Evolutionary conservation across 2,113 vertebrate species (phyloP), one percentile per base, ranked within the genome.

Genomic region (Ochotona princeps): DNA sequence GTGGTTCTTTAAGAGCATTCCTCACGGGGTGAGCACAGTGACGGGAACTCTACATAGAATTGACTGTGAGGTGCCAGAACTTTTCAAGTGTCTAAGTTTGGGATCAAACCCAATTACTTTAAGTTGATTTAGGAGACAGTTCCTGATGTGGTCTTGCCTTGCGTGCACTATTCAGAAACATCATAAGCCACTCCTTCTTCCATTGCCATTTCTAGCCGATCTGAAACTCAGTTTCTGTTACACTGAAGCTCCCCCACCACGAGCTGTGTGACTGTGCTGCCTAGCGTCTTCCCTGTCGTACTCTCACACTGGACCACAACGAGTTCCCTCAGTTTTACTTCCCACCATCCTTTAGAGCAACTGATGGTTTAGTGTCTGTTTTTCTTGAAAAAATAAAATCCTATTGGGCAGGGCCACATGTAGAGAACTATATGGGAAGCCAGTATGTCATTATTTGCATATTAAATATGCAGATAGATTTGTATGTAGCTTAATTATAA

Each of bases 401-500:
- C 63, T 60, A 11, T 51, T 32, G 38, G 49, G 72, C 65, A 38
- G 80, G 49, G 49, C 54, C 51, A 32, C 60, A 3, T 47, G 44
- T 30, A 23, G 47, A 49, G 35, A 87, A 89, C 51, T 70, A 47
- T 70, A 35, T n/a, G 63, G 44, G 20, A 74, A 75, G 38, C 13
- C 23, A 73, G 30, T 49, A 60, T 89, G 30, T 66, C 47, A 80
- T 17, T n/a, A 21, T 67, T 84, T 60, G 60, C 91, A 15, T 76
- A 47, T 84, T 94, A 74, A 83, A 78, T 28, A 28, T 83, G n/a
- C 79, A 26, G 87, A 28, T 47, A 2, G 44, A 35, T 67, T 80
- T 92, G 25, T 63, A 28, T 67, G 51, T 49, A 84, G n/a, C 66
- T 87, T 44, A 81, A 74, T 81, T 87, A 67, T 25, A 66, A 85